Conservation (phyloP, 2,113 vertebrate genomes). For the Tyto alba region DNA sequence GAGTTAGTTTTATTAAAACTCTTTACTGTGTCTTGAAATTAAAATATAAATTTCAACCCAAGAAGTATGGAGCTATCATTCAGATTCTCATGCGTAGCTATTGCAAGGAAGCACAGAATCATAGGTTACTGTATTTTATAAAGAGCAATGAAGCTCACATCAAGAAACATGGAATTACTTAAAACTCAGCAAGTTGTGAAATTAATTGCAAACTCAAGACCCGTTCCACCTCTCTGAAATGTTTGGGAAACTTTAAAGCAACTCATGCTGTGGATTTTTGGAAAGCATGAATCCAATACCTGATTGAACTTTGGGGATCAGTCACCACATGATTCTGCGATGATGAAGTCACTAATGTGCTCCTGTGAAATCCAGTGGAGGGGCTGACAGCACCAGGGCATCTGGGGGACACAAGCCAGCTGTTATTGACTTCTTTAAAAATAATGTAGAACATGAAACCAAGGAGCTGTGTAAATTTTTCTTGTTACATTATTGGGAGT, state of each 20-base stretch:
- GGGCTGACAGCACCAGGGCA: accelerated
- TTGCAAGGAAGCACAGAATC: neutral
- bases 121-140: neutral
- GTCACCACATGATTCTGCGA: neutral
- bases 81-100: neutral
- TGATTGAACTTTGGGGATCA: neutral
- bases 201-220: neutral
- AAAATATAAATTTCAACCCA: neutral
- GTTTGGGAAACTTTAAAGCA: neutral
- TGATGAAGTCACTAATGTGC: neutral
- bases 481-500: neutral
- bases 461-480: neutral
- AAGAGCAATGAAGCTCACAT: neutral
- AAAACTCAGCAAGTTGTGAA: neutral
- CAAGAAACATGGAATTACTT: neutral
- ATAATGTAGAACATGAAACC: neutral
- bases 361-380: neutral
- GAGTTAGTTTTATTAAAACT: neutral
- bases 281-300: neutral
- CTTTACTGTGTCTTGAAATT: neutral
- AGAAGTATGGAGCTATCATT: neutral
- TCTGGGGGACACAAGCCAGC: neutral
- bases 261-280: neutral
- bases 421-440: neutral
- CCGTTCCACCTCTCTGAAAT: neutral